These are phyloP conservation scores for Drosophila neutralis DNA, from an alignment of 2,888 invertebrate genomes.

Conservation along the genomic window DNA sequence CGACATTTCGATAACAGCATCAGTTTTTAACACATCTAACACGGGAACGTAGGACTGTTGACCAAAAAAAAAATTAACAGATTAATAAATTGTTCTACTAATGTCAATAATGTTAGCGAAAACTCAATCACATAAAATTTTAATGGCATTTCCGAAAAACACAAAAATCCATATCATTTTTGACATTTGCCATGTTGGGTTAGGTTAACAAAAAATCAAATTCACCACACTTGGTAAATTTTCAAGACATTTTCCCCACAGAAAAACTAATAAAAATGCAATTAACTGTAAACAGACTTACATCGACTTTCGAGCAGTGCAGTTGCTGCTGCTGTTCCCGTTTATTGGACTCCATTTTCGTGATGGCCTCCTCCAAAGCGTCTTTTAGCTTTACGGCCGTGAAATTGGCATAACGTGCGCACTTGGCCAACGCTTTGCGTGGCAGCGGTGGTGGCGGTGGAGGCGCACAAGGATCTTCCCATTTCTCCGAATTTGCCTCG, in stretches of 20 bases:
- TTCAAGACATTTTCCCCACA: slow-evolving; percentile 5
- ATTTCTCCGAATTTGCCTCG: slow-evolving; percentile 63
- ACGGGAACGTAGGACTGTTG: slow-evolving; percentile 37
- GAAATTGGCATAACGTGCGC: slow-evolving; percentile 50
- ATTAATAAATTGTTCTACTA: slow-evolving; percentile 23
- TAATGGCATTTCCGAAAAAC: slow-evolving; percentile 33
- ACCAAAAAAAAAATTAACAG: slow-evolving; percentile 12
- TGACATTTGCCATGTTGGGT: slow-evolving; percentile 5
- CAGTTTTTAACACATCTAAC: slow-evolving; percentile 38
- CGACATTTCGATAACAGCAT: slow-evolving; percentile 51
- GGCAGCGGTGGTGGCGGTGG: slow-evolving; percentile 72
- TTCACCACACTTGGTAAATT: slow-evolving; percentile 13
- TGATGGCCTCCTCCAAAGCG: slow-evolving; percentile 69
- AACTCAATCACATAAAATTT: slow-evolving; percentile 44
- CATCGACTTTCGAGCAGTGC: slow-evolving; percentile 23
- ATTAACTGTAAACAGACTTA: slow-evolving; percentile 33
- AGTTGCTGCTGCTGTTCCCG: slow-evolving; percentile 31
- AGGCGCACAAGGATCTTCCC: slow-evolving; percentile 69
- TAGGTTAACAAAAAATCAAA: slow-evolving; percentile 9
- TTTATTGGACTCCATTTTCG: slow-evolving; percentile 64
- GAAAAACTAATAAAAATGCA: background rate
- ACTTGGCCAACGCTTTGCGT: slow-evolving; percentile 14
- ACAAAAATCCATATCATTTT: slow-evolving; percentile 16
- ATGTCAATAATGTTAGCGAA: slow-evolving; percentile 22
- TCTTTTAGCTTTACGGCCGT: slow-evolving; percentile 64